phyloP scores from a whole-genome alignment of 1,140 invertebrate genomes.

The Lepidostoma basale region DNA sequence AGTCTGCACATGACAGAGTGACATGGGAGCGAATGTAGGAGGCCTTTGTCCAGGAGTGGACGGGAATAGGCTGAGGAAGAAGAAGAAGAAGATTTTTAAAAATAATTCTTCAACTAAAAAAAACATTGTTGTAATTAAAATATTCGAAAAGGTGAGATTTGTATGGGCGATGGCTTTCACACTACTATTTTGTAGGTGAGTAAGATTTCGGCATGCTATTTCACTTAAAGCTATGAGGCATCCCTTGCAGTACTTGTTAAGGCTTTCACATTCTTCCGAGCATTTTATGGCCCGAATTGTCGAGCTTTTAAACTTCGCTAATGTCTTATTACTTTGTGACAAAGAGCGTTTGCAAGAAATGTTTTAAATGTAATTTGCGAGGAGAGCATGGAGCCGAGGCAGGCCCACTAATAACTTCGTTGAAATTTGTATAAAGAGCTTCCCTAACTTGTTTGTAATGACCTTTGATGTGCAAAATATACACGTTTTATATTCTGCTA shows the following conservation, averaged over 20 bases:
- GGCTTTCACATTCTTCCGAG: constrained; percentile 39
- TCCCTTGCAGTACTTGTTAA: not conserved
- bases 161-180: constrained; percentile 40
- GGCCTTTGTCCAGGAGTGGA: no score
- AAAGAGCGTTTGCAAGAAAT: constrained; percentile 43
- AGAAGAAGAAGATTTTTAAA: no score
- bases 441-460: constrained; percentile 24
- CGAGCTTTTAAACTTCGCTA: constrained; percentile 41
- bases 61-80: no score
- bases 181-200: constrained; percentile 43
- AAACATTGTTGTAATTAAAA: no score
- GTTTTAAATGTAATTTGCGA: constrained; percentile 44
- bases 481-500: not conserved
- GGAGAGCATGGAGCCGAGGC: constrained; percentile 27
- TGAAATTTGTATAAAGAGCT: constrained; percentile 29
- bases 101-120: no score
- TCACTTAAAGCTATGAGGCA: constrained; percentile 29
- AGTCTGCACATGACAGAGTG: no score
- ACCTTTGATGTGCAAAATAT: constrained; percentile 19
- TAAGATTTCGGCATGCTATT: constrained; percentile 41
- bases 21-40: no score
- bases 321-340: constrained; percentile 39
- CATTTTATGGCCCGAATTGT: constrained; percentile 31
- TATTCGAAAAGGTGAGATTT: no score
- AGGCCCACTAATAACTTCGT: constrained; percentile 9